Conservation (phyloP, 2,797 vertebrate species). For the Anguilla megastoma region DNA sequence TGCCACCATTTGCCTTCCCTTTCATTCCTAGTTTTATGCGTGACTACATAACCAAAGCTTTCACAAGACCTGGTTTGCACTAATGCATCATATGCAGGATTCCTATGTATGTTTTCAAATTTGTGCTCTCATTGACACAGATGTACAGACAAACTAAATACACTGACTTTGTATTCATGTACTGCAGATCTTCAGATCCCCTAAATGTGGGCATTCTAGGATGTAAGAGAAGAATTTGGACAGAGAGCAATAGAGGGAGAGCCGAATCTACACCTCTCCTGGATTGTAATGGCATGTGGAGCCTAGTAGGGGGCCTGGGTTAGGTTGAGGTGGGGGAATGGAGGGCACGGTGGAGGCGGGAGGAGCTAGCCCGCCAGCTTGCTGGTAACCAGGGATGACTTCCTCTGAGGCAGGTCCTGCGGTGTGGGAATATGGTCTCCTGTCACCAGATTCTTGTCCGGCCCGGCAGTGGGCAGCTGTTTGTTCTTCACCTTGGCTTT, state of each 20-base stretch:
- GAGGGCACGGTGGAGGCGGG: conserved; percentile 30
- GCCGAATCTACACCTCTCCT: conserved; percentile 66
- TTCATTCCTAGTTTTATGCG: conserved; percentile 35
- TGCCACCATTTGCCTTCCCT: conserved; percentile 34
- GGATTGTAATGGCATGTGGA: conserved; percentile 66
- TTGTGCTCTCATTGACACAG: conserved; percentile 56
- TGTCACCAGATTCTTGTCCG: conserved; percentile 94
- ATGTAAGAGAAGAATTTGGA: conserved; percentile 57
- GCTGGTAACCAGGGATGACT: conserved; percentile 95
- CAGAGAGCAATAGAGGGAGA: conserved; percentile 59
- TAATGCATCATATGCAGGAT: conserved; percentile 47
- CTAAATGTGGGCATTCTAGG: conserved; percentile 62
- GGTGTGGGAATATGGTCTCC: conserved; percentile 98
- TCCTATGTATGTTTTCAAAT: conserved; percentile 29
- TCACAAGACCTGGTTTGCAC: conserved; percentile 60
- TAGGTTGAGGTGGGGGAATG: conserved; percentile 32
- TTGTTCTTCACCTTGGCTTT: conserved; percentile 96
- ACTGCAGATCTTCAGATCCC: conserved; percentile 59
- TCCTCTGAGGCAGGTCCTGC: conserved; percentile 93
- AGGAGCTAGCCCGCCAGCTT: conserved; percentile 89
- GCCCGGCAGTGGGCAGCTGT: conserved; percentile 84
- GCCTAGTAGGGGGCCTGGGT: conserved; percentile 51
- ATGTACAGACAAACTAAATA: conserved; percentile 45
- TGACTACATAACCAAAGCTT: conserved; percentile 28
- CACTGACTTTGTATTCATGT: conserved; percentile 62